Evolutionary conservation across 2,113 vertebrate genomes (phyloP), one percentile per base, ranked within the genome.

Genomic region (Rhabdornis inornatus): DNA sequence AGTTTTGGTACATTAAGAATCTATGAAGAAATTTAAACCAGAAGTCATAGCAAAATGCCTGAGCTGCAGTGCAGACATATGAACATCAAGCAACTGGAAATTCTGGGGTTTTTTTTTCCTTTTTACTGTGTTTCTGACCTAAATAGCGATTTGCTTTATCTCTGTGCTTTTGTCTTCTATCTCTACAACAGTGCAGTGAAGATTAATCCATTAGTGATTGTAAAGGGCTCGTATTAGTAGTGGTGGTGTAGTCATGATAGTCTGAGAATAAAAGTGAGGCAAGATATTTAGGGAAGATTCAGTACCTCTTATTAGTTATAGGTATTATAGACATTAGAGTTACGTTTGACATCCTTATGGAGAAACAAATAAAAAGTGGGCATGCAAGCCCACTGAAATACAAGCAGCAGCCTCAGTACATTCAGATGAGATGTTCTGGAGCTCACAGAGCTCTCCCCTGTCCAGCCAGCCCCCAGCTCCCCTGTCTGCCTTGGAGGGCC

Each of bases 141-240:
- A 72, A 87, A 77, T 65, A 90, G 55, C 0, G 1, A 68, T 86
- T 86, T 89, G 33, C 77, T 94, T 92, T 96, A 94, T 95, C 94
- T 96, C 60, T 87, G 13, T 66, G 44, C 83, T 86, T 94, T 96
- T 22, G 69, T 90, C 86, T 95, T 89, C 72, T 85, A 84, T 96
- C 90, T 94, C 71, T 86, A 52, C 83, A 92, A 22, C 21, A 83
- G 44, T 37, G 49, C 92, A 93, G 53, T 84, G 80, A 90, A 95
- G 88, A 96, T 95, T 92, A 96, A 95, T 95, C 76, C 44, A 71
- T 93, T 96, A 94, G 72, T 84, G 88, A 35, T 83, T 76, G 72
- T 75, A 89, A 97, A 96, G 74, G 65, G 76, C 76, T 92, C 35
- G 0, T 78, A 95, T 93, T 96, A 94, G 64, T 71, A 83, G 83